Conservation (phyloP, 2,113 vertebrate genomes). For the Hirundichthys speculiger region DNA sequence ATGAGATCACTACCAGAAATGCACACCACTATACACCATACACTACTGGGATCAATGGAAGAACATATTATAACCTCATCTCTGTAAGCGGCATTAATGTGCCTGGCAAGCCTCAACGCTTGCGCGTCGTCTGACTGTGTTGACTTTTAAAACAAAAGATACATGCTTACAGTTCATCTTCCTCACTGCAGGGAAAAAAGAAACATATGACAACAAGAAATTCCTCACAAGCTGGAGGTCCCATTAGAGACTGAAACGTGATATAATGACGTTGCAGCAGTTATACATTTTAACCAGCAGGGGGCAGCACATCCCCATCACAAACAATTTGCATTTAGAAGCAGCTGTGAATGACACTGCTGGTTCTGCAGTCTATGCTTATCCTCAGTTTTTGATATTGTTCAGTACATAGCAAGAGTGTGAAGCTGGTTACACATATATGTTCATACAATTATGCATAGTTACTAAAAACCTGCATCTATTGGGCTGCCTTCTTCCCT, state of each 20-base stretch:
- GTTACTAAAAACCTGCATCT: too few species aligned
- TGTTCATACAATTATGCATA: too few species aligned
- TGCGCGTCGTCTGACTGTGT: not conserved
- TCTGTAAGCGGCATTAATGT: constrained; percentile 3
- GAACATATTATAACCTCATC: constrained; percentile 46
- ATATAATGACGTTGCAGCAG: constrained; percentile 34
- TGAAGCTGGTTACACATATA: too few species aligned
- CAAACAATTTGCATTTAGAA: constrained; percentile 10
- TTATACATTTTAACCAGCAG: constrained; percentile 40
- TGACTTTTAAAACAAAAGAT: not conserved
- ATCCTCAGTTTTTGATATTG: constrained; percentile 1
- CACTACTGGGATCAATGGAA: constrained; percentile 44
- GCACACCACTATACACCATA: constrained; percentile 18
- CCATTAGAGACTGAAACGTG: constrained; percentile 34
- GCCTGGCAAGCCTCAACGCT: not conserved
- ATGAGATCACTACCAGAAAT: too few species aligned
- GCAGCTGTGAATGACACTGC: constrained; percentile 10
- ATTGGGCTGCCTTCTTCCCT: too few species aligned
- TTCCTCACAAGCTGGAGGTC: constrained; percentile 26
- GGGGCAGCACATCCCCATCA: constrained; percentile 28
- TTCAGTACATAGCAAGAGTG: not conserved
- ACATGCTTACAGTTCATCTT: not conserved
- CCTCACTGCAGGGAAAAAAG: not conserved
- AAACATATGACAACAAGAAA: not conserved
- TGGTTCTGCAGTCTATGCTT: not conserved